A percentile compares a stretch with the other conserved stretches of the same genome.
Conservation (phyloP, 37 sponge, comb jelly and placozoan genomes). For the Haliclona indistincta region DNA sequence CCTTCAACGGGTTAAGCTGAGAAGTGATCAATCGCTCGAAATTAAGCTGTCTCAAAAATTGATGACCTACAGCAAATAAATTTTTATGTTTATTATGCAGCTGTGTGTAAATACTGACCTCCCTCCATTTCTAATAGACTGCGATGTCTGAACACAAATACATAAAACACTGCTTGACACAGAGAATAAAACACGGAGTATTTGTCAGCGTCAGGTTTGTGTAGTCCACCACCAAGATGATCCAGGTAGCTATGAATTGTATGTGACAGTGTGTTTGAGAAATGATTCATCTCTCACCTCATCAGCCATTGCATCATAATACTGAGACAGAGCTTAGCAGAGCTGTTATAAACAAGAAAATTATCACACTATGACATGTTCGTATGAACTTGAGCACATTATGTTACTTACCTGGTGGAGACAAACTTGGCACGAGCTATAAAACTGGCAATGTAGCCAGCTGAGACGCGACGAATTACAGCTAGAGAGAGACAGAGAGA, state of each 20-base stretch:
- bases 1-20: slow-evolving; percentile 81
- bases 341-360: slow-evolving; percentile 9
- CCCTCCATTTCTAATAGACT: slow-evolving; percentile 31
- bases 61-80: slow-evolving; percentile 32
- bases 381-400: not conserved
- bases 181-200: slow-evolving; percentile 76
- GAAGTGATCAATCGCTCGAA: slow-evolving; percentile 75
- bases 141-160: slow-evolving; percentile 79
- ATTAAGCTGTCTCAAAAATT: slow-evolving; percentile 59
- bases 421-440: slow-evolving; percentile 83
- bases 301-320: slow-evolving; percentile 60
- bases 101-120: slow-evolving; percentile 30
- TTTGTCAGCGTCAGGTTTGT: slow-evolving; percentile 36
- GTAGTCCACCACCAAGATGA: not conserved
- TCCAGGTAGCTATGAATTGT: slow-evolving; percentile 25
- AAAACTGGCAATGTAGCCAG: slow-evolving; percentile 82
- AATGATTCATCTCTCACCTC: slow-evolving; percentile 71
- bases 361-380: not conserved
- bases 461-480: slow-evolving; percentile 55
- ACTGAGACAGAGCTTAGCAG: slow-evolving; percentile 48
- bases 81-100: not conserved
- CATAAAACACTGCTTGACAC: slow-evolving; percentile 80
- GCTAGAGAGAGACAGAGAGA: slow-evolving; percentile 1
- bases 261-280: not conserved
- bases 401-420: slow-evolving; percentile 30